Base-by-base conservation (phyloP, 53 echinoderm and acorn worm species). In the Holothuria leucospilota region DNA sequence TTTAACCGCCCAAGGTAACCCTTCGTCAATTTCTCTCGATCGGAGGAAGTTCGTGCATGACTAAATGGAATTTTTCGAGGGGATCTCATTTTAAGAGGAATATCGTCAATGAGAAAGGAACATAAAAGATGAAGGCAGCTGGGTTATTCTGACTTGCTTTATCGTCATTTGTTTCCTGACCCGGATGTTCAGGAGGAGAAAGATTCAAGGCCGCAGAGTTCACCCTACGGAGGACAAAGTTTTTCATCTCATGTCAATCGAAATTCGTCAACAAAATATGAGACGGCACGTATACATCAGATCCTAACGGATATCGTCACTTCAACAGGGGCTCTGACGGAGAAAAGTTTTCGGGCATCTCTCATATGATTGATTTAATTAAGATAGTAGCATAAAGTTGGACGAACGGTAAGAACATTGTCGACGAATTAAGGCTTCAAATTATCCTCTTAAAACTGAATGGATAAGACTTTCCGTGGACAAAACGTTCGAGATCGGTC, bases 1-100 rank as follows among this genome's bases (percentile, higher is more conserved):
- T 39, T 75, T 75, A 75, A 75, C 75, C 75, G 75, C 75, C 75
- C 75, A 75, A 75, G 75, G 75, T 75, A 75, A 75, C 75, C 75
- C 53, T 75, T 52, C 52, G 25, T 73, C 73, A n/a, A n/a, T 46
- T 51, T 73, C 72, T 72, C 39, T 39, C 51, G 23, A 51, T 75
- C 49, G 28, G 75, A 75, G 75, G 75, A 75, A 75, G 75, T 75
- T 75, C 75, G 75, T 75, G 75, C 75, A 75, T 75, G 75, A 75
- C 75, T 75, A 75, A 75, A 75, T 75, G 75, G 75, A 51, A 75
- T 21, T 75, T 75, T 49, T 75, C 75, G 75, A 75, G 75, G 75
- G 75, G 75, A 75, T 51, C 75, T 75, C 75, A 52, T 75, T 39
- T 75, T 75, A 75, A 75, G 75, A 49, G 75, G 75, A 75, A 52